Evolutionary conservation across 2,113 vertebrate genomes (phyloP), one percentile per base, ranked within the genome.

Genomic region (Trichomycterus rosablanca): DNA sequence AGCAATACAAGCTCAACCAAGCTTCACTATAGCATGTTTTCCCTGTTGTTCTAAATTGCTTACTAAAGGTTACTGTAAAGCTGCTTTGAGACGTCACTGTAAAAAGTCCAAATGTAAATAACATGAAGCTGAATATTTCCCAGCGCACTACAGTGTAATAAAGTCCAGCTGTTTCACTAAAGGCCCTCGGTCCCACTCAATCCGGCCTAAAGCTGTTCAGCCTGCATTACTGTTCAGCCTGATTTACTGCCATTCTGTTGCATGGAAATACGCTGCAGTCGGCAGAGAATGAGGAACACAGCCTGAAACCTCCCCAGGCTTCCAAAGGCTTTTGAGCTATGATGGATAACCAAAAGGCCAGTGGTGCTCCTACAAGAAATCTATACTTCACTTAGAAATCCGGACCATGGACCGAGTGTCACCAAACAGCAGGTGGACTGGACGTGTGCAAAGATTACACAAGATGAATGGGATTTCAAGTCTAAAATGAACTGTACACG

Each of bases 121-220:
- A 58, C 30, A 18, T 19, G 10, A 5, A 19, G 24, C 40, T 20
- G 40, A 44, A 18, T 9, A 32, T n/a, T 45, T 4, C 7, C 19
- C 24, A 18, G 14, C 14, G 12, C 11, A 46, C 18, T 43, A 34
- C 35, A 43, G 11, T 40, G n/a, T 46, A 42, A 55, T 60, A n/a
- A 19, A 26, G 35, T 18, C 48, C 30, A 19, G 18, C 45, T 18
- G 43, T 10, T 62, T 40, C 23, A 7, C 20, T 15, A 30, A 62
- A 63, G 20, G 16, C 32, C 18, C 26, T 7, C 48, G 44, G 37
- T 16, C 19, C 39, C 59, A 53, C 23, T 30, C 37, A 7, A 44
- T 55, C 55, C 62, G 39, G 34, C 28, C 15, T 50, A 49, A 66
- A 61, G 57, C 43, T 55, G 18, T 23, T 37, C 37, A 40, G 37